Percentiles rank a stretch among this genome's conserved stretches.
Evolutionary conservation across 2,888 invertebrate species (phyloP).

Genomic region (Lithodes maja): DNA sequence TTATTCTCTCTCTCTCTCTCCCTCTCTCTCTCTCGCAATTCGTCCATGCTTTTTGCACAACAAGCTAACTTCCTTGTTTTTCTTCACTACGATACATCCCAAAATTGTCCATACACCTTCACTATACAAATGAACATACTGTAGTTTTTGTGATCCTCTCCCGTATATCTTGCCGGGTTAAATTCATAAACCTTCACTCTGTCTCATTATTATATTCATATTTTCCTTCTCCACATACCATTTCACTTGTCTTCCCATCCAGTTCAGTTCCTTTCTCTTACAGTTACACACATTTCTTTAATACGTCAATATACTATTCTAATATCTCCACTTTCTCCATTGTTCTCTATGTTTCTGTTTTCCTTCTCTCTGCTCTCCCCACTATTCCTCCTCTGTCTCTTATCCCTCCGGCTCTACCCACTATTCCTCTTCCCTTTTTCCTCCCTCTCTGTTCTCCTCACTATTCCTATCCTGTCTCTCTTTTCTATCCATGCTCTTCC

Average conservation of each 20-base stretch:
- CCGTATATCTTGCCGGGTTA: too few relatives aligned
- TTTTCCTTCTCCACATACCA: too few relatives aligned
- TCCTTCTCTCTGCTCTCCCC: constrained; percentile 1
- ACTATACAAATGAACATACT: too few relatives aligned
- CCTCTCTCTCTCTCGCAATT: constrained; percentile 31
- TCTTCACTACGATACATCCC: too few relatives aligned
- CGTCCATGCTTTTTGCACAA: too few relatives aligned
- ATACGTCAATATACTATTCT: not conserved
- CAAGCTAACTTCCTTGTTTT: too few relatives aligned
- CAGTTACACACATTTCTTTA: constrained; percentile 1
- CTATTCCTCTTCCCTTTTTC: constrained; percentile 19
- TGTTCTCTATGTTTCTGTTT: not conserved
- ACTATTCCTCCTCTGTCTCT: not conserved
- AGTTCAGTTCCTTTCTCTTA: not conserved
- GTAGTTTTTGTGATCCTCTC: too few relatives aligned
- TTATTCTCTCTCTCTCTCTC: constrained; percentile 23
- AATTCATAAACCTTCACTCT: too few relatives aligned
- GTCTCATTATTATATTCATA: too few relatives aligned
- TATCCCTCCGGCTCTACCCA: constrained; percentile 5
- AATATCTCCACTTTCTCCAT: too few relatives aligned
- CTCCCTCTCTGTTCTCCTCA: constrained; percentile 6
- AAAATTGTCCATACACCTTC: too few relatives aligned
- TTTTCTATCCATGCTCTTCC: not conserved
- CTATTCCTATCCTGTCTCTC: not conserved
- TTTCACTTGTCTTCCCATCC: not conserved